phyloP scores from a whole-genome alignment of 2,888 invertebrate genomes.

The Amphipyra tragopoginis region DNA sequence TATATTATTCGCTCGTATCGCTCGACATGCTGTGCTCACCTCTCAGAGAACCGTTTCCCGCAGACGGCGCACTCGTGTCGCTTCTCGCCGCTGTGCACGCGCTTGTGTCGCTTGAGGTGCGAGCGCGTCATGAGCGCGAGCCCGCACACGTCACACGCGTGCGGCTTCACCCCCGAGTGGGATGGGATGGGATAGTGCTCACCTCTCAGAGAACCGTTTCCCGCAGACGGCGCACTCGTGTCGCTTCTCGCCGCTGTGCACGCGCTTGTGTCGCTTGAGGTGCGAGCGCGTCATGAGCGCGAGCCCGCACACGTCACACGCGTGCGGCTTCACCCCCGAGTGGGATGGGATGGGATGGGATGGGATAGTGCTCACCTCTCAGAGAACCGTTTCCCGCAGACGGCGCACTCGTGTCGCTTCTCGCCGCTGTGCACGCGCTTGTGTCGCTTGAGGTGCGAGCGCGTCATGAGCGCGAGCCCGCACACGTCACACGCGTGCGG shows the following conservation, averaged over 20 bases:
- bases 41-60: constrained; percentile 91
- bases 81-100: constrained; percentile 92
- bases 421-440: constrained; percentile 92
- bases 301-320: constrained; percentile 90
- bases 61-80: constrained; percentile 89
- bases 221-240: constrained; percentile 90
- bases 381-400: constrained; percentile 91
- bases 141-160: constrained; percentile 90
- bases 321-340: constrained; percentile 90
- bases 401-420: constrained; percentile 88
- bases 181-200: constrained; percentile 80
- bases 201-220: constrained; percentile 90
- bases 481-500: constrained; percentile 91
- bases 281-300: constrained; percentile 92
- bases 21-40: constrained; percentile 72
- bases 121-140: constrained; percentile 91
- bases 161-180: constrained; percentile 91
- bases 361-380: constrained; percentile 82
- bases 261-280: constrained; percentile 91
- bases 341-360: too few species aligned
- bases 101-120: constrained; percentile 92
- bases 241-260: constrained; percentile 91
- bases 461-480: constrained; percentile 90
- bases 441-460: constrained; percentile 92
- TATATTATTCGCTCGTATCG: too few species aligned